A percentile compares a stretch with the other conserved stretches of the same genome.
phyloP scores from a whole-genome alignment of 1,140 invertebrate species.

The Belonocnema kinseyi region DNA sequence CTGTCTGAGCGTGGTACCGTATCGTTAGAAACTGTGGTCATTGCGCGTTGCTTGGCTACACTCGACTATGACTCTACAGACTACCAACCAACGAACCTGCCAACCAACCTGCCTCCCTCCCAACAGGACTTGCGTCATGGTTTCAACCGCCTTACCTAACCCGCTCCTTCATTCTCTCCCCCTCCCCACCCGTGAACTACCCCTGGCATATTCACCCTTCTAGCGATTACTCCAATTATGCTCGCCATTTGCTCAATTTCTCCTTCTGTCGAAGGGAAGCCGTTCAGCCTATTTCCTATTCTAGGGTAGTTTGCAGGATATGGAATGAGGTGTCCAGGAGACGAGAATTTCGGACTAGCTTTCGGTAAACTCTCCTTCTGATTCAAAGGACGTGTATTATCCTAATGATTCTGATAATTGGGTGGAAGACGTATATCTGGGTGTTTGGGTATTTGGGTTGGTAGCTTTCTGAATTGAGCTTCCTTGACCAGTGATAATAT shows the following conservation, averaged over 20 bases:
- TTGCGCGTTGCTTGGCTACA: conserved; percentile 72
- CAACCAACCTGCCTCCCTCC: conserved; percentile 49
- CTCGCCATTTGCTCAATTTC: conserved; percentile 20
- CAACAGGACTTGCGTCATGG: conserved; percentile 58
- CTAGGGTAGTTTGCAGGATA: neutral
- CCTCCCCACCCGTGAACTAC: conserved; percentile 16
- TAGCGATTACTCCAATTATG: conserved; percentile 41
- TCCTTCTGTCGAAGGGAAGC: neutral
- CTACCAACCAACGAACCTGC: conserved; percentile 49
- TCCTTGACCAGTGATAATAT: neutral
- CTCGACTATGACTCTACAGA: conserved; percentile 49
- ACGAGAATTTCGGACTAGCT: neutral
- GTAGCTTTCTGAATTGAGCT: neutral
- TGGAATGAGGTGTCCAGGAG: neutral
- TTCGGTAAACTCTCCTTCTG: neutral
- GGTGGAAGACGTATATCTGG: neutral
- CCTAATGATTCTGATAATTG: conserved; percentile 6
- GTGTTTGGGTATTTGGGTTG: neutral
- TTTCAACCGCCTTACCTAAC: conserved; percentile 43
- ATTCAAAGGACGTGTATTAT: neutral
- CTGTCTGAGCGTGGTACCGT: conserved; percentile 58
- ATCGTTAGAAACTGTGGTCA: conserved; percentile 66
- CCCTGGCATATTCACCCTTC: conserved; percentile 44
- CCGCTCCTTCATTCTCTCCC: conserved; percentile 34
- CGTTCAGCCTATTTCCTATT: neutral